These are phyloP conservation scores for Fulica atra DNA, from an alignment of 2,113 vertebrate species.

Conservation along the genomic window DNA sequence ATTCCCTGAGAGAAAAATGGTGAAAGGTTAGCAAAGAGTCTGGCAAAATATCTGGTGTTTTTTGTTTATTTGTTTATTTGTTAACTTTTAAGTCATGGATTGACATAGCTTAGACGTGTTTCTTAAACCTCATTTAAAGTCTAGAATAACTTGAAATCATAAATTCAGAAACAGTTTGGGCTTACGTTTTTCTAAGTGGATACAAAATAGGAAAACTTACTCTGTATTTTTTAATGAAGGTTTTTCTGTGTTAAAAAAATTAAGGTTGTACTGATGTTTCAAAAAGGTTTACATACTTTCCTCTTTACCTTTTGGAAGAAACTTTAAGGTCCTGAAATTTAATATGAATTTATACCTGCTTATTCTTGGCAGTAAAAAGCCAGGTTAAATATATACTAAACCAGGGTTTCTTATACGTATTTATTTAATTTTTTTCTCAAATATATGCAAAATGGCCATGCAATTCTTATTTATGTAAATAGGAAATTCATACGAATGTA, in stretches of 20 bases:
- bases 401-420: background rate
- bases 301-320: background rate
- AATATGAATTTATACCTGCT: background rate
- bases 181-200: background rate
- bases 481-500: background rate
- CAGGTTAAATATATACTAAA: background rate
- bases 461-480: background rate
- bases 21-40: background rate
- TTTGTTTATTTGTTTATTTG: background rate
- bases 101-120: background rate
- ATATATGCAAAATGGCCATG: background rate
- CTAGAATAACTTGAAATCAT: background rate
- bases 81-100: background rate
- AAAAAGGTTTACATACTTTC: background rate
- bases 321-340: background rate
- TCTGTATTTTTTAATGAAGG: background rate
- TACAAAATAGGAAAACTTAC: background rate
- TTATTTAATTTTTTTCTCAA: background rate
- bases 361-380: background rate
- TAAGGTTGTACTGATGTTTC: background rate
- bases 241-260: background rate
- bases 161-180: background rate
- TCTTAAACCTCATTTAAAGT: background rate
- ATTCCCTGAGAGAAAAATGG: background rate
- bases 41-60: background rate